phyloP scores from a whole-genome alignment of 2,888 invertebrate species.

The Drosophila austrosaltans region DNA sequence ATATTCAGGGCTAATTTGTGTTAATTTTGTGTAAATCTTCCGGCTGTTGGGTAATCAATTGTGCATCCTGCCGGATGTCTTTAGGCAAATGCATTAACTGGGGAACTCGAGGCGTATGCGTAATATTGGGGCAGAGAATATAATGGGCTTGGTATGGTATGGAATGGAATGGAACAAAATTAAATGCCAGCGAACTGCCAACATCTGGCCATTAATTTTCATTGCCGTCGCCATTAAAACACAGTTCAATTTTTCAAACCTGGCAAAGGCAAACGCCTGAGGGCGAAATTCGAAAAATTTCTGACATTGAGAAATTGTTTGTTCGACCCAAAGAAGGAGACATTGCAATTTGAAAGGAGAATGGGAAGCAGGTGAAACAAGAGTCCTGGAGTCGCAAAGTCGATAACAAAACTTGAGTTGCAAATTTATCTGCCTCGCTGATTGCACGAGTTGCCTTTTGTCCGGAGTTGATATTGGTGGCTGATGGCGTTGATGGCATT shows the following conservation, averaged over 20 bases:
- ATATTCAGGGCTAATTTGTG: constrained; percentile 31
- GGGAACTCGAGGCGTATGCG: constrained; percentile 42
- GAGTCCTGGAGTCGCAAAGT: neutral
- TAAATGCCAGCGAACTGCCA: constrained; percentile 51
- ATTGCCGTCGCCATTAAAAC: constrained; percentile 71
- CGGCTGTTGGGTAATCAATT: neutral
- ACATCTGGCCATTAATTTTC: constrained; percentile 69
- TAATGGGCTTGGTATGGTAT: neutral
- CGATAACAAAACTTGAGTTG: constrained; percentile 20
- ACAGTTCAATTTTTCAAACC: constrained; percentile 73
- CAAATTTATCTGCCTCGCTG: constrained; percentile 42
- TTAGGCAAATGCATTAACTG: constrained; percentile 34
- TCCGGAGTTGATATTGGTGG: neutral
- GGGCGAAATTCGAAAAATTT: constrained; percentile 41
- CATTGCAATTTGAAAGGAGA: neutral
- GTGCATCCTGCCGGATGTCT: neutral
- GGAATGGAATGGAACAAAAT: constrained; percentile 26
- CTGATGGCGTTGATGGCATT: constrained; percentile 1
- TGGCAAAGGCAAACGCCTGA: constrained; percentile 14
- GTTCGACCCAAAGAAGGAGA: constrained; percentile 17
- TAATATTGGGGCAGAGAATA: constrained; percentile 28
- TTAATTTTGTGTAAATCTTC: constrained; percentile 16
- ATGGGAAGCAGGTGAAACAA: neutral
- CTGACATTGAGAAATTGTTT: constrained; percentile 76
- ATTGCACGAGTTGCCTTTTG: constrained; percentile 15